phyloP scores from a whole-genome alignment of 2,797 vertebrate genomes.

The Characodon lateralis region DNA sequence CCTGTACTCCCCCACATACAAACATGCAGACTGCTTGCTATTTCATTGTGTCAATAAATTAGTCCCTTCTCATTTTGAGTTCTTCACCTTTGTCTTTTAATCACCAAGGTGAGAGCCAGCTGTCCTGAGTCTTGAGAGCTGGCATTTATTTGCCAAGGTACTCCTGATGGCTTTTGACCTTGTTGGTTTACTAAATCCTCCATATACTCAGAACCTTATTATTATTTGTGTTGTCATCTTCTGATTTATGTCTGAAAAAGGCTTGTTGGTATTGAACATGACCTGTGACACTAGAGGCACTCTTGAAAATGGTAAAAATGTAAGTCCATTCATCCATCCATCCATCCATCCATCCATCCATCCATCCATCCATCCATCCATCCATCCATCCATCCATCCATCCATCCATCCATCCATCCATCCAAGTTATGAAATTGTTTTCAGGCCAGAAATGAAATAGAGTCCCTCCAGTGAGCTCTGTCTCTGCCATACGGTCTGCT shows the following conservation, averaged over 20 bases:
- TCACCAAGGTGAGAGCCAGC: not conserved
- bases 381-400: not conserved
- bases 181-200: not conserved
- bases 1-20: slow-evolving; percentile 16
- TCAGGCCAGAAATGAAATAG: too few relatives aligned
- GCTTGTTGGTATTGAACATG: too few relatives aligned
- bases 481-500: too few relatives aligned
- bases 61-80: slow-evolving; percentile 19
- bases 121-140: not conserved
- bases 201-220: not conserved
- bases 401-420: too few relatives aligned
- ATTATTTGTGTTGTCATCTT: not conserved
- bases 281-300: not conserved
- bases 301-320: too few relatives aligned
- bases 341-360: not conserved
- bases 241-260: not conserved
- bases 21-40: not conserved
- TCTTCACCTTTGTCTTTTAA: slow-evolving; percentile 9
- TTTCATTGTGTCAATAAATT: slow-evolving; percentile 21
- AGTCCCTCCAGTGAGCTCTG: too few relatives aligned
- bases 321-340: not conserved
- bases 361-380: not conserved
- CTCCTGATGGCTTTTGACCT: not conserved
- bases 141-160: not conserved
- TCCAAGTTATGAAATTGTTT: too few relatives aligned